These are phyloP conservation scores for Corythaixoides concolor DNA, from an alignment of 2,113 vertebrate genomes.

Conservation along the genomic window DNA sequence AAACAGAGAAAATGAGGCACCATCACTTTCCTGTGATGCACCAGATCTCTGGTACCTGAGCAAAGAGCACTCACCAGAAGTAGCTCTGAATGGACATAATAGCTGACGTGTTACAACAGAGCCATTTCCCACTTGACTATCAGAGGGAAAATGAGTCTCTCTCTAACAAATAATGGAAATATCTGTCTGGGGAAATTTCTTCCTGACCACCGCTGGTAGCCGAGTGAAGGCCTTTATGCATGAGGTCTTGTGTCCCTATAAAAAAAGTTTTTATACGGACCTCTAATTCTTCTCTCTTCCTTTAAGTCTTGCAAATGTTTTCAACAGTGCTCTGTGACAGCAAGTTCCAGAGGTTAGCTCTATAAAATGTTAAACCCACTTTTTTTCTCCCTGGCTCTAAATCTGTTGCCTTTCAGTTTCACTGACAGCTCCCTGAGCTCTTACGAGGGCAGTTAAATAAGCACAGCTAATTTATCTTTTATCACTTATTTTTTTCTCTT, in stretches of 20 bases:
- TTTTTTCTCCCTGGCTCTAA: background rate
- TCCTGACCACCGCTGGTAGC: background rate
- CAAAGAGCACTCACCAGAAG: background rate
- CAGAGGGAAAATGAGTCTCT: background rate
- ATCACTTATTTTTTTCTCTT: background rate
- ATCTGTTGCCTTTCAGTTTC: background rate
- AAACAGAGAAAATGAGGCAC: background rate
- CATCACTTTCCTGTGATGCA: background rate
- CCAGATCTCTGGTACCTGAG: background rate
- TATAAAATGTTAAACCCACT: accelerated
- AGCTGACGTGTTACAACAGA: background rate
- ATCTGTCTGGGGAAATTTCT: background rate
- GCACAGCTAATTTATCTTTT: background rate
- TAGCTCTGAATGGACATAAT: background rate
- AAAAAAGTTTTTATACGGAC: background rate
- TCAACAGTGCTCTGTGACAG: background rate
- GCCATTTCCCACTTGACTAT: background rate
- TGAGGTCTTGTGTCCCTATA: background rate
- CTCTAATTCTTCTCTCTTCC: background rate
- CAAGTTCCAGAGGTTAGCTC: background rate
- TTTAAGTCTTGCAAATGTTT: background rate
- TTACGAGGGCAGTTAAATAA: background rate
- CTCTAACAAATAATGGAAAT: background rate
- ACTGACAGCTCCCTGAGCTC: background rate
- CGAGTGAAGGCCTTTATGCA: background rate